These are phyloP conservation scores for Daubentonia madagascariensis DNA, from an alignment of 2,113 vertebrate species.

Conservation along the genomic window DNA sequence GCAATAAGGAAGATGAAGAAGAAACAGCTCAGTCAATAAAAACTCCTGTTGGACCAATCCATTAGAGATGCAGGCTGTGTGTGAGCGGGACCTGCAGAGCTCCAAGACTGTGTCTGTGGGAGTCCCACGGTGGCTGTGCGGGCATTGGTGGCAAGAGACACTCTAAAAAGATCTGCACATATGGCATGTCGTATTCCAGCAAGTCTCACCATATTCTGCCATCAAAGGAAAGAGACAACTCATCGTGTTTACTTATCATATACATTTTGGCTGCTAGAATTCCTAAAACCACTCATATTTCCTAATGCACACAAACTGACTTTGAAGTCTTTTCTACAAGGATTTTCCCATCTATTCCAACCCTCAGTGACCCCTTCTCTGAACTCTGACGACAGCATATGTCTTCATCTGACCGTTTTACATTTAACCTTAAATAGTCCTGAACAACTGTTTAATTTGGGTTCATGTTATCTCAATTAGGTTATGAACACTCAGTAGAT, in stretches of 20 bases:
- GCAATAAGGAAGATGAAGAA: not conserved
- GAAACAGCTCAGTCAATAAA: not conserved
- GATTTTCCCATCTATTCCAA: not conserved
- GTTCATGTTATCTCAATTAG: not conserved
- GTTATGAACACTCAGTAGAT: not conserved
- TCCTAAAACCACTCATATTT: not conserved
- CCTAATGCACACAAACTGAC: not conserved
- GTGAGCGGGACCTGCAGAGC: not conserved
- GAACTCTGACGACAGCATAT: not conserved
- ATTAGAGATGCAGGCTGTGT: not conserved
- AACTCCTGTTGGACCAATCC: not conserved
- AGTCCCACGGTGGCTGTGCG: not conserved
- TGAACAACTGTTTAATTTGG: not conserved
- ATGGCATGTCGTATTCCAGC: fast-evolving
- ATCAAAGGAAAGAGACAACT: not conserved
- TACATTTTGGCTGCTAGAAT: not conserved
- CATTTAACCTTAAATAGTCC: not conserved
- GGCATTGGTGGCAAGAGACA: fast-evolving
- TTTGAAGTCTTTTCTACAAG: not conserved
- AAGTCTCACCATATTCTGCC: not conserved
- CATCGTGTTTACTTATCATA: not conserved
- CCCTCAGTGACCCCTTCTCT: not conserved
- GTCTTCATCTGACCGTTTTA: not conserved
- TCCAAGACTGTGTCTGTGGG: fast-evolving
- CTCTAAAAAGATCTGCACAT: not conserved